Conservation (phyloP, 2,888 invertebrate species). For the Lypha dubia region DNA sequence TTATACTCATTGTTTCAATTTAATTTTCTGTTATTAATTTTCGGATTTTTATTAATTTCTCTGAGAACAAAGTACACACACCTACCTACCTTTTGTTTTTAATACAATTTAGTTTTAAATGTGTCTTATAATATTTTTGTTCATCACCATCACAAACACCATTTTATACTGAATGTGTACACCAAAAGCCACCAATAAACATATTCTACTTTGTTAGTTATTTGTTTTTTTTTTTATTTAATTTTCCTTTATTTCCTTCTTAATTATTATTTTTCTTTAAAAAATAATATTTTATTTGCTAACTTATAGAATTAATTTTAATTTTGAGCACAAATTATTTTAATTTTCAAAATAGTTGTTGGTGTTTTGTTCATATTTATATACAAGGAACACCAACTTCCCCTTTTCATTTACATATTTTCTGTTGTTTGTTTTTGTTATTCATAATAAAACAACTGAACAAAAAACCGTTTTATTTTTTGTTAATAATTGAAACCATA, state of each 20-base stretch:
- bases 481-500: slow-evolving; percentile 53
- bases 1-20: slow-evolving; percentile 15
- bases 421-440: slow-evolving; percentile 51
- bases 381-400: slow-evolving; percentile 10
- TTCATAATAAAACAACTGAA: slow-evolving; percentile 35
- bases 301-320: slow-evolving; percentile 51
- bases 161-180: slow-evolving; percentile 70
- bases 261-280: slow-evolving; percentile 50
- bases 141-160: slow-evolving; percentile 43
- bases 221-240: slow-evolving; percentile 38
- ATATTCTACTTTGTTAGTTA: slow-evolving; percentile 39
- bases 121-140: slow-evolving; percentile 47
- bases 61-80: slow-evolving; percentile 11
- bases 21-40: slow-evolving; percentile 44
- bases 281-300: slow-evolving; percentile 57
- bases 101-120: slow-evolving; percentile 48
- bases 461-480: slow-evolving; percentile 47
- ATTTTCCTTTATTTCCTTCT: slow-evolving; percentile 38
- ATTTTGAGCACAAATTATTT: slow-evolving; percentile 64
- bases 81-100: slow-evolving; percentile 47
- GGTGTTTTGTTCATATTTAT: slow-evolving; percentile 43
- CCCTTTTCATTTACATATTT: slow-evolving; percentile 40
- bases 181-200: slow-evolving; percentile 48
- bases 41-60: slow-evolving; percentile 24
- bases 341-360: slow-evolving; percentile 42